Conservation (phyloP, 2,113 vertebrate species). For the Orcinus orca region DNA sequence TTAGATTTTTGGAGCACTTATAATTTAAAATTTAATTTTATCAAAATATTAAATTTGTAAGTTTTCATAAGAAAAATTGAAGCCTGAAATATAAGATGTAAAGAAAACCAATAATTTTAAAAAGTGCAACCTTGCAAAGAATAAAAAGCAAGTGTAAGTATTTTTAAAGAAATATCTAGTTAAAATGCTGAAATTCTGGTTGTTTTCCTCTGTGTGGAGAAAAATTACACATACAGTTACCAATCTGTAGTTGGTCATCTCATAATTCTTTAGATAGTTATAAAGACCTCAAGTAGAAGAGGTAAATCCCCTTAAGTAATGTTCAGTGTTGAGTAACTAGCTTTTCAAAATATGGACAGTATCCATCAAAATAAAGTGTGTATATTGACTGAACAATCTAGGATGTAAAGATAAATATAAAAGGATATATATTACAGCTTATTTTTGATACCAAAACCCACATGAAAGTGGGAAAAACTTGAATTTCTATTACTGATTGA, state of each 20-base stretch:
- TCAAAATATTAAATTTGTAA: background rate
- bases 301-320: background rate
- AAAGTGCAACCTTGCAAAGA: background rate
- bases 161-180: background rate
- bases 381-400: background rate
- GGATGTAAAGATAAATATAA: background rate
- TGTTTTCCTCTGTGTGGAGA: background rate
- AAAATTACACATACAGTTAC: background rate
- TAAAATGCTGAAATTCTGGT: background rate
- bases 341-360: background rate
- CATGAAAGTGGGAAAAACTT: background rate
- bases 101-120: background rate
- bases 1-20: background rate
- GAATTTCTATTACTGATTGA: background rate
- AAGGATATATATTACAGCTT: background rate
- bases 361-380: background rate
- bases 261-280: background rate
- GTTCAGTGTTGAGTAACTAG: background rate
- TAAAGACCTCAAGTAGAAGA: background rate
- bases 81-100: background rate
- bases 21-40: background rate
- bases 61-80: background rate
- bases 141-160: background rate
- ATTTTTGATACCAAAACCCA: background rate
- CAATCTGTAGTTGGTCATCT: background rate